Percentiles rank a stretch among this genome's conserved stretches.
phyloP scores from a whole-genome alignment of 2,113 vertebrate genomes.

The Ginglymostoma cirratum region DNA sequence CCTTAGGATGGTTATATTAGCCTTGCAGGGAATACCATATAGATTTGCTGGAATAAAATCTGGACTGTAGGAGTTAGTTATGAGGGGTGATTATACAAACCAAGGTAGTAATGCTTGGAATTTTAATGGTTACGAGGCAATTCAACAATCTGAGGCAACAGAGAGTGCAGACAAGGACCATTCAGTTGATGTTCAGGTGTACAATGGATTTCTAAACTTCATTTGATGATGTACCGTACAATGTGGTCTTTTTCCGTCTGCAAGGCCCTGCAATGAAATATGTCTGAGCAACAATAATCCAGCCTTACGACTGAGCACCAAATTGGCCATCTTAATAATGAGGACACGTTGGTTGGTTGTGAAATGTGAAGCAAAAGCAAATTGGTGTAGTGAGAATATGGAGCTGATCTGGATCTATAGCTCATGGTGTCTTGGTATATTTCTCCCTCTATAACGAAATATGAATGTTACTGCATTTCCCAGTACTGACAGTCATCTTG shows the following conservation, averaged over 20 bases:
- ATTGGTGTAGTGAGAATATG: neutral
- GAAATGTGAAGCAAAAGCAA: neutral
- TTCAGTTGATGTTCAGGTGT: too few relatives aligned
- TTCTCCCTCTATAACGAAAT: neutral
- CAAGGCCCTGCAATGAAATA: neutral
- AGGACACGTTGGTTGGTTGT: neutral
- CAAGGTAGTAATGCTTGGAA: too few relatives aligned
- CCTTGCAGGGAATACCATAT: too few relatives aligned
- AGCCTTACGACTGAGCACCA: neutral
- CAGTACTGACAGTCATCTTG: neutral
- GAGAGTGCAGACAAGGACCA: too few relatives aligned
- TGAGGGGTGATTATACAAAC: too few relatives aligned
- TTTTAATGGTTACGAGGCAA: too few relatives aligned
- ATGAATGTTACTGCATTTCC: neutral
- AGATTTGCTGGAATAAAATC: too few relatives aligned
- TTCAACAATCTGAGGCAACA: too few relatives aligned
- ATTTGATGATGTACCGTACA: too few relatives aligned
- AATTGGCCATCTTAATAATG: neutral
- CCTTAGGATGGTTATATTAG: too few relatives aligned
- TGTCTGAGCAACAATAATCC: neutral
- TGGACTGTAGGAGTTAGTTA: too few relatives aligned
- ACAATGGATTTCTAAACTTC: too few relatives aligned
- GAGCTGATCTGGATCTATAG: neutral
- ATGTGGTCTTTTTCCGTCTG: neutral
- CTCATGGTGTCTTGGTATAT: neutral